These are phyloP conservation scores for Acyrthosiphon pisum DNA, from an alignment of 1,140 invertebrate genomes.

Conservation along the genomic window DNA sequence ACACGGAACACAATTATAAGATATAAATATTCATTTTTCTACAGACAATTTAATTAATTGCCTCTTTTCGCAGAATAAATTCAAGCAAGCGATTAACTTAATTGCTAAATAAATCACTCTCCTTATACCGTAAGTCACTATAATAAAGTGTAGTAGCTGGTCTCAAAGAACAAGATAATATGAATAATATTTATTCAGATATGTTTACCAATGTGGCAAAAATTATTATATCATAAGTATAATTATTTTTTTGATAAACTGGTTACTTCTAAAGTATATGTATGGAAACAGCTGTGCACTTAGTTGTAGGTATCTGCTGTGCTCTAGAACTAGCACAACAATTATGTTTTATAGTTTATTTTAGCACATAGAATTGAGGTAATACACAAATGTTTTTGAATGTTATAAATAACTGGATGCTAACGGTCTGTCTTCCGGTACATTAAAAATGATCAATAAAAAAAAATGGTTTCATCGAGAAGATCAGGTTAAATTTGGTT, in stretches of 20 bases:
- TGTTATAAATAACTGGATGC: background rate
- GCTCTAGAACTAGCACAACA: background rate
- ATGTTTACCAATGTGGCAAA: background rate
- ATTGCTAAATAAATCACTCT: background rate
- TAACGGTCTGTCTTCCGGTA: background rate
- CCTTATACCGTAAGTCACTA: background rate
- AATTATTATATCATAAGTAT: background rate
- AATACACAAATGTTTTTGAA: background rate
- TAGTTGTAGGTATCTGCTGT: background rate
- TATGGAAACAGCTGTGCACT: background rate
- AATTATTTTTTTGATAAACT: background rate
- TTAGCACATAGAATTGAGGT: background rate
- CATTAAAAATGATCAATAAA: background rate
- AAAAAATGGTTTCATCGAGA: background rate
- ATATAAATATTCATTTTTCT: slow-evolving; percentile 25
- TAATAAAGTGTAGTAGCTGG: background rate
- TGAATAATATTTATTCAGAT: background rate
- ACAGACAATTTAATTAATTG: slow-evolving; percentile 33
- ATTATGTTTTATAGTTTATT: background rate
- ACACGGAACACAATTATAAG: background rate
- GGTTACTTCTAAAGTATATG: background rate
- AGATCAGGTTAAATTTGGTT: background rate
- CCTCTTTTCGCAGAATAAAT: background rate
- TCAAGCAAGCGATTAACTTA: background rate
- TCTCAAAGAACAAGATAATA: background rate